phyloP scores from a whole-genome alignment of 2,113 vertebrate genomes.

The Zosterops pallidus region DNA sequence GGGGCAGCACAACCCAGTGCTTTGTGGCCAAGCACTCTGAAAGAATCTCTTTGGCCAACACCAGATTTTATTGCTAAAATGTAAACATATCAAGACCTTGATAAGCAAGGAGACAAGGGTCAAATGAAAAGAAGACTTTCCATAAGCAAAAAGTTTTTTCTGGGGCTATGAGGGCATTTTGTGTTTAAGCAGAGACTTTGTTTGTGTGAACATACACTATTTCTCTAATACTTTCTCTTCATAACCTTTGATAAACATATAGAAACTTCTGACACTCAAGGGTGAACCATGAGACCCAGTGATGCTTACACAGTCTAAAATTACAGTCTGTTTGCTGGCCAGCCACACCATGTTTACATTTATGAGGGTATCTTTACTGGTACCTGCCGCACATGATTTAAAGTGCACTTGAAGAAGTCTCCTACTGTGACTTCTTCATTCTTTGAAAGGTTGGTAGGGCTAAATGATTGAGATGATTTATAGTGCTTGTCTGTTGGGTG shows the following conservation, averaged over 20 bases:
- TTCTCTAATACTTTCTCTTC: not conserved
- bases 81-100: not conserved
- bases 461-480: not conserved
- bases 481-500: not conserved
- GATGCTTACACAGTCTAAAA: not conserved
- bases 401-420: not conserved
- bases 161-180: not conserved
- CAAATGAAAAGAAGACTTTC: not conserved
- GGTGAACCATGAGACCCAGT: not conserved
- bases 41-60: not conserved
- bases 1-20: not conserved
- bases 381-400: not conserved
- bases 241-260: not conserved
- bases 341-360: not conserved
- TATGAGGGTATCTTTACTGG: not conserved
- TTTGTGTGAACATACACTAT: not conserved
- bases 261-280: not conserved
- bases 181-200: not conserved
- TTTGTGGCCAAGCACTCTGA: not conserved
- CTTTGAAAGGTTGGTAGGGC: not conserved
- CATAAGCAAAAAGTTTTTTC: not conserved
- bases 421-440: not conserved
- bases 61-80: not conserved
- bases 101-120: not conserved
- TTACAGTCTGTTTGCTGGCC: not conserved